Percentiles rank a stretch among this genome's conserved stretches.
These are phyloP conservation scores for Lasioglossum leucozonium DNA, from an alignment of 2,888 invertebrate genomes.

Conservation along the genomic window DNA sequence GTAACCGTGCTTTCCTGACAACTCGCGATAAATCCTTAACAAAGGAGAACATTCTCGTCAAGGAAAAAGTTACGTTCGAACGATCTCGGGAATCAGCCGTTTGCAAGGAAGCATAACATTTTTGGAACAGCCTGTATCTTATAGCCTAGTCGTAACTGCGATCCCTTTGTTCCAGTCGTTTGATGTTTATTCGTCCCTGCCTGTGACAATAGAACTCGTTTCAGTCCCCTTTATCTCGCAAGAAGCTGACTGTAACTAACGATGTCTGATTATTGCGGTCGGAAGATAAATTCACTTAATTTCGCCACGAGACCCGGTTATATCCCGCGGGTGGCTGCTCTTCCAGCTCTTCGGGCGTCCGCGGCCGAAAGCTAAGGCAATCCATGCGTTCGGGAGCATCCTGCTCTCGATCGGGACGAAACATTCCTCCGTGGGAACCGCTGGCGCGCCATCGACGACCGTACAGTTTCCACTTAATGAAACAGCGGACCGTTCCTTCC, in stretches of 20 bases:
- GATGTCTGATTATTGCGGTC: conserved; percentile 76
- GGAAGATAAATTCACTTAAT: conserved; percentile 77
- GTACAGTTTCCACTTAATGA: conserved; percentile 37
- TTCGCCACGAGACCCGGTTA: conserved; percentile 63
- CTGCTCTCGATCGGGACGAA: not conserved
- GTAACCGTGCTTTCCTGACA: conserved; percentile 1
- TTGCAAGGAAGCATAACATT: not conserved
- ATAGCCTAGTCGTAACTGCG: not conserved
- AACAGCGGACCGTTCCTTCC: conserved; percentile 20
- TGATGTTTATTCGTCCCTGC: conserved; percentile 17
- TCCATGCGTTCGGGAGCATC: conserved; percentile 29
- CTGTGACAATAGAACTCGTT: conserved; percentile 32
- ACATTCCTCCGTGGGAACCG: not conserved
- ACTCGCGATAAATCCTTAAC: not conserved
- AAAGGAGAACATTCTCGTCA: not conserved
- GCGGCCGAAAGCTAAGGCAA: conserved; percentile 34
- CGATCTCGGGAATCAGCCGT: too few species aligned
- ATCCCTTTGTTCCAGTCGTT: conserved; percentile 28
- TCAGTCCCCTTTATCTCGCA: conserved; percentile 7
- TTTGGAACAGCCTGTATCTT: not conserved
- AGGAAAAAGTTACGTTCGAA: not conserved
- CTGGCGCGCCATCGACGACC: conserved; percentile 14
- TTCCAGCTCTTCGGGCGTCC: not conserved
- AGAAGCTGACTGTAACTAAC: conserved; percentile 67
- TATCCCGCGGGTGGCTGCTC: conserved; percentile 32